phyloP scores from a whole-genome alignment of 2,113 vertebrate species.

The Acanthisitta chloris region DNA sequence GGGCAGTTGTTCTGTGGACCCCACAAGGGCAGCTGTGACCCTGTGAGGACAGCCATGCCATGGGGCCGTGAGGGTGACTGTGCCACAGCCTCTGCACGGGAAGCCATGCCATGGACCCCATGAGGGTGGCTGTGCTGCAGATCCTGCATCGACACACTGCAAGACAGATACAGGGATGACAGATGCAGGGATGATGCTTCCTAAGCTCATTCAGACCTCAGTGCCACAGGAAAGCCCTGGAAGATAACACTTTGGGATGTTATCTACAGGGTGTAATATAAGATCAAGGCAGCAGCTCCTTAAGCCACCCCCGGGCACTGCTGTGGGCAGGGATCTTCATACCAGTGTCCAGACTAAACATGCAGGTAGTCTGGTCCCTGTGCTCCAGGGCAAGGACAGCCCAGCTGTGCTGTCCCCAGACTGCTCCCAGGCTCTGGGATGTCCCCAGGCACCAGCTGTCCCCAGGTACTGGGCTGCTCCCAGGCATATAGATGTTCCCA shows the following conservation, averaged over 20 bases:
- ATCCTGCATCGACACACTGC: background rate
- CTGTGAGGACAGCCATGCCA: background rate
- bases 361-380: background rate
- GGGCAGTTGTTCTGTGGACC: no score
- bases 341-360: background rate
- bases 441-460: background rate
- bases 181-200: background rate
- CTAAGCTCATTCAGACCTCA: background rate
- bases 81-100: fast-evolving
- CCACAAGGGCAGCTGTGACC: no score
- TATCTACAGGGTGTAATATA: background rate
- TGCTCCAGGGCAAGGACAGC: background rate
- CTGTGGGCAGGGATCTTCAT: background rate
- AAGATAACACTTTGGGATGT: background rate
- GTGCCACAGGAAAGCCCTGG: background rate
- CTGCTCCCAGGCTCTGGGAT: background rate
- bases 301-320: background rate
- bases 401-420: fast-evolving
- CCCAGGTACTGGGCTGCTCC: background rate
- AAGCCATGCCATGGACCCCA: background rate
- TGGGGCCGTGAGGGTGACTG: no score
- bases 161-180: background rate
- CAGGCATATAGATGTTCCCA: background rate
- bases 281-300: background rate
- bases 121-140: background rate